Conservation (phyloP, 1,140 invertebrate genomes). For the honey bee (Apis mellifera) region Amel_HAv3.1 CM009943.2:8462501-8463000, state of each 20-base stretch:
- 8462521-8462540: constrained; percentile 16
- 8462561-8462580: constrained; percentile 31
- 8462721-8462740: constrained; percentile 24
- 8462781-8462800: too few relatives aligned
- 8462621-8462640: constrained; percentile 59
- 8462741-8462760: background rate
- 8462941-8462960: too few relatives aligned
- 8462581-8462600: constrained; percentile 37
- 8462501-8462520: constrained; percentile 31
- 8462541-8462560: constrained; percentile 30
- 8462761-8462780: too few relatives aligned
- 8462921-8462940: too few relatives aligned
- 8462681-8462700: constrained; percentile 27
- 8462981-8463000: too few relatives aligned
- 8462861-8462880: too few relatives aligned
- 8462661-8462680: constrained; percentile 36
- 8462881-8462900: too few relatives aligned
- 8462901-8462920: too few relatives aligned
- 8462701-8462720: background rate
- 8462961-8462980: too few relatives aligned
- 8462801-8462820: too few relatives aligned
- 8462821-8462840: too few relatives aligned
- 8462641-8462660: constrained; percentile 60
- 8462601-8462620: constrained; percentile 21
- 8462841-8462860: too few relatives aligned